Percentiles rank a stretch among this genome's conserved stretches.
Conservation (phyloP, 1,140 invertebrate genomes). For the Heterodera carotae region DNA sequence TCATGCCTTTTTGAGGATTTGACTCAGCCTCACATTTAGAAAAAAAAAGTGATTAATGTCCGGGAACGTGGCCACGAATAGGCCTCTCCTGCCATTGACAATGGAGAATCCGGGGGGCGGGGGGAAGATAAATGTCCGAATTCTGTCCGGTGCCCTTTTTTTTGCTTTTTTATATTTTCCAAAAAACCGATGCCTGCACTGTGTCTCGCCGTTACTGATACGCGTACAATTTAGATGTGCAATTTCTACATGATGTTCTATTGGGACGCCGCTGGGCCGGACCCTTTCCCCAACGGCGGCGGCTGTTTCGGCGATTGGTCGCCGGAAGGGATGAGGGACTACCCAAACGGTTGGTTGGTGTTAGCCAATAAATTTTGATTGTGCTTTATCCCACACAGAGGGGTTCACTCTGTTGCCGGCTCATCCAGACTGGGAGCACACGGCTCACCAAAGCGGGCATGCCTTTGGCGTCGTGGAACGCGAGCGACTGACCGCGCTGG, state of each 20-base stretch:
- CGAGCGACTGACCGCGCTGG: conserved; percentile 42
- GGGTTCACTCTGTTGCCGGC: conserved; percentile 55
- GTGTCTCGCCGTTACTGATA: neutral
- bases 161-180: too few species aligned
- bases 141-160: too few species aligned
- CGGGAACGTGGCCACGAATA: too few species aligned
- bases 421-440: conserved; percentile 62
- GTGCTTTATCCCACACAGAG: conserved; percentile 28
- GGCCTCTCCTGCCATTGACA: too few species aligned
- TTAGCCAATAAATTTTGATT: neutral
- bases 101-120: too few species aligned
- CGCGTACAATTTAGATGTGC: conserved; percentile 64
- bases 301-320: conserved; percentile 46
- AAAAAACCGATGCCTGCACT: too few species aligned
- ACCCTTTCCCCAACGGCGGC: conserved; percentile 64
- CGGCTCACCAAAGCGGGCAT: conserved; percentile 57
- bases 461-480: conserved; percentile 61
- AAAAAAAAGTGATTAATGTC: too few species aligned
- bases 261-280: conserved; percentile 45
- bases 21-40: too few species aligned
- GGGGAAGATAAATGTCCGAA: too few species aligned
- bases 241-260: conserved; percentile 67
- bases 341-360: conserved; percentile 40
- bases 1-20: too few species aligned
- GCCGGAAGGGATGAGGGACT: conserved; percentile 41